Conservation (phyloP, 2,797 vertebrate genomes). For the Myotis findleyi region DNA sequence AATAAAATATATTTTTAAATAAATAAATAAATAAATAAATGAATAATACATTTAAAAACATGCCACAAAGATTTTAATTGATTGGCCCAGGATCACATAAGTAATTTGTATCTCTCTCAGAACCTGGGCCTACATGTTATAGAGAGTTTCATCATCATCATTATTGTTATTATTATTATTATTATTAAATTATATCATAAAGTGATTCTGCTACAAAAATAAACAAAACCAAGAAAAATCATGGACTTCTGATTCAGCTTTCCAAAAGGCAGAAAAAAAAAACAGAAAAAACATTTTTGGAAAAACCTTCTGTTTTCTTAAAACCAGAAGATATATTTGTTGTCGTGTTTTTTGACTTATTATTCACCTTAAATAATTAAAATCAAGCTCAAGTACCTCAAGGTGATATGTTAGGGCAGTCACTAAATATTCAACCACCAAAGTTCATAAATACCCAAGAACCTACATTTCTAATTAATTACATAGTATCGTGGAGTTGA, state of each 20-base stretch:
- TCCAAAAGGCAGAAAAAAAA: neutral
- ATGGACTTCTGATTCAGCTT: neutral
- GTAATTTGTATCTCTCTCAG: neutral
- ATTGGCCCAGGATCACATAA: neutral
- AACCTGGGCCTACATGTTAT: neutral
- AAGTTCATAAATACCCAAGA: constrained; percentile 65
- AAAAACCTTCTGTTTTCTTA: neutral
- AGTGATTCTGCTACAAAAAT: neutral
- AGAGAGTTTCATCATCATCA: neutral
- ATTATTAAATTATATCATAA: neutral
- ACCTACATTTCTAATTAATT: constrained; percentile 72
- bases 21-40: constrained; percentile 32
- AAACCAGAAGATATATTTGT: neutral
- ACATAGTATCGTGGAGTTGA: constrained; percentile 5
- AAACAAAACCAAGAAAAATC: constrained; percentile 43
- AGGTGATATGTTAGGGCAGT: constrained; percentile 17
- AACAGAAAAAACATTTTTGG: neutral
- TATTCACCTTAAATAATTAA: constrained; percentile 65
- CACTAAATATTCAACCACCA: constrained; percentile 37
- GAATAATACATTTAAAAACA: neutral
- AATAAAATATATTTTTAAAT: too few relatives aligned
- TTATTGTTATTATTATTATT: neutral
- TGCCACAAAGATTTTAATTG: neutral
- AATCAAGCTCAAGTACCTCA: constrained; percentile 30
- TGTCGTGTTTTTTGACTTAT: neutral